A percentile compares a stretch with the other conserved stretches of the same genome.
phyloP scores from a whole-genome alignment of 2,113 vertebrate genomes.

The Ammospiza nelsoni region DNA sequence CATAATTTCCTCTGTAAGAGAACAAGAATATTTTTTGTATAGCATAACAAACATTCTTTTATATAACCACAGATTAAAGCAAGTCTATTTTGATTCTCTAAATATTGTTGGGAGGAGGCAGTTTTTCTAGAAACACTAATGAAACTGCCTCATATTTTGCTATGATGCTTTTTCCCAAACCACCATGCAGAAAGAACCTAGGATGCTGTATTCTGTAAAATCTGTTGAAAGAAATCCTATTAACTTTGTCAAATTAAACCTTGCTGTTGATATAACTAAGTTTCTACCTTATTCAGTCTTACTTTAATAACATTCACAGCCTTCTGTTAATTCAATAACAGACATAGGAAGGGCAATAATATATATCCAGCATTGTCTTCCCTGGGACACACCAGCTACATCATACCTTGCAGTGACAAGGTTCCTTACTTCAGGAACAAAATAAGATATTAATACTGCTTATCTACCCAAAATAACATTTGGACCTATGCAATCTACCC shows the following conservation, averaged over 20 bases:
- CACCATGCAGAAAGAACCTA: background rate
- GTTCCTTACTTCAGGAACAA: background rate
- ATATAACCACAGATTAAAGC: background rate
- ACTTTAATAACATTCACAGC: background rate
- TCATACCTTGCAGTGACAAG: background rate
- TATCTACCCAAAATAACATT: background rate
- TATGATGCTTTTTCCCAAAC: background rate
- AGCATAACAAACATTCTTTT: background rate
- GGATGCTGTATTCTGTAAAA: background rate
- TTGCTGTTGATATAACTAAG: background rate
- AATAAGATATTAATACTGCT: background rate
- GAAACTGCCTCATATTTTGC: background rate
- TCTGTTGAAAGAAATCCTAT: constrained; percentile 18
- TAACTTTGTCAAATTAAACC: constrained; percentile 16
- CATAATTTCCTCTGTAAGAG: background rate
- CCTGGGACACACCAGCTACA: background rate
- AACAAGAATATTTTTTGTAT: background rate
- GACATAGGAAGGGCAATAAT: background rate
- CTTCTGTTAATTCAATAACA: background rate
- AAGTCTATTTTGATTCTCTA: background rate
- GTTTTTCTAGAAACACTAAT: background rate
- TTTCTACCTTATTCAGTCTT: background rate
- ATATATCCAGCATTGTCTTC: background rate
- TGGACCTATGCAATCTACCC: background rate
- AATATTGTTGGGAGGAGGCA: background rate